phyloP scores from a whole-genome alignment of 2,888 invertebrate genomes.

The Augochlorella aurata region DNA sequence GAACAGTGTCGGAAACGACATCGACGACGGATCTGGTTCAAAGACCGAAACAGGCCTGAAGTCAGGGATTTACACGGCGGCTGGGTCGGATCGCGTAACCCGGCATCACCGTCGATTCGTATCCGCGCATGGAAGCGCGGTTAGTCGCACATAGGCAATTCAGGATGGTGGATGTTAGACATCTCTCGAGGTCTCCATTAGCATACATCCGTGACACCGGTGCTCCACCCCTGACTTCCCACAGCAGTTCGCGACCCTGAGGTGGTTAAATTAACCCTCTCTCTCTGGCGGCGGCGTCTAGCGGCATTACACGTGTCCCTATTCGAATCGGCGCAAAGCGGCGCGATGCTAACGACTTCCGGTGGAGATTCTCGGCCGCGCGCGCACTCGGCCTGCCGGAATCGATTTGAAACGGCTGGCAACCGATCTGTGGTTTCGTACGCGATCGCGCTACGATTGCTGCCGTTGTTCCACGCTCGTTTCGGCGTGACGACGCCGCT shows the following conservation, averaged over 20 bases:
- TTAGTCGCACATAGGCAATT: slow-evolving; percentile 70
- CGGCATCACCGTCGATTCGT: slow-evolving; percentile 10
- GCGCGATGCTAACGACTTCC: slow-evolving; percentile 20
- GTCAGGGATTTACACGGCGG: slow-evolving; percentile 1
- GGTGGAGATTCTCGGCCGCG: slow-evolving; percentile 36
- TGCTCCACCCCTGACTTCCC: slow-evolving; percentile 73
- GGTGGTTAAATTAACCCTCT: slow-evolving; percentile 74
- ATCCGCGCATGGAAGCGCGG: slow-evolving; percentile 35
- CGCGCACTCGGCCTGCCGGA: slow-evolving; percentile 13
- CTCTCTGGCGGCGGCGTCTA: slow-evolving; percentile 51
- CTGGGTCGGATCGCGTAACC: slow-evolving; percentile 21
- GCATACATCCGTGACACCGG: slow-evolving; percentile 77
- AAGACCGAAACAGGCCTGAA: background rate
- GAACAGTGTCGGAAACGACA: background rate
- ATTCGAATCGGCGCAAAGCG: slow-evolving; percentile 9
- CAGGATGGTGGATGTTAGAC: slow-evolving; percentile 75
- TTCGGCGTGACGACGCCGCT: background rate
- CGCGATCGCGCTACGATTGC: slow-evolving; percentile 11
- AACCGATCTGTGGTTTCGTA: slow-evolving; percentile 35
- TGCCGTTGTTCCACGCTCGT: background rate
- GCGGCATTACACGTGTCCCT: slow-evolving; percentile 52
- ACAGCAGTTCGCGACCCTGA: slow-evolving; percentile 60
- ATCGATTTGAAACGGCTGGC: slow-evolving; percentile 40
- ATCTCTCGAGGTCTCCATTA: slow-evolving; percentile 78
- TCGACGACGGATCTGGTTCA: background rate